Conservation (phyloP, 2,888 invertebrate species). For the Lepidochrysops patricia region DNA sequence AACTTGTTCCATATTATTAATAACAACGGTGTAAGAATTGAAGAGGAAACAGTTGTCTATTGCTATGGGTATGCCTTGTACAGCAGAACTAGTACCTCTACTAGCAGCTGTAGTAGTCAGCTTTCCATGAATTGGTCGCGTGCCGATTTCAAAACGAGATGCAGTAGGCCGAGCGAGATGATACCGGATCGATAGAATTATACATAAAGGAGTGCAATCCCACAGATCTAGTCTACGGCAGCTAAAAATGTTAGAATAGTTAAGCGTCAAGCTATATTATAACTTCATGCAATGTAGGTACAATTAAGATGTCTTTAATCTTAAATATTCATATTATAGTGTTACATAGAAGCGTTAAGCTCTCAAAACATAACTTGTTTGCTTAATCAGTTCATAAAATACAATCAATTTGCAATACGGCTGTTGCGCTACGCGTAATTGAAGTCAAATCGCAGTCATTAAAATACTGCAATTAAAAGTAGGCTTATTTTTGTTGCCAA, state of each 20-base stretch:
- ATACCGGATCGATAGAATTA: conserved; percentile 43
- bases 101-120: not conserved
- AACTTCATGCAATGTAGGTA: too few relatives aligned
- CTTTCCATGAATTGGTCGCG: conserved; percentile 46
- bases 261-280: too few relatives aligned
- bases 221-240: not conserved
- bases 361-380: too few relatives aligned
- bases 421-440: not conserved
- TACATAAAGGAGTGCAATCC: not conserved
- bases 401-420: not conserved
- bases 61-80: not conserved
- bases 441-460: not conserved
- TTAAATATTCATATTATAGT: too few relatives aligned
- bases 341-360: too few relatives aligned
- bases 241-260: too few relatives aligned
- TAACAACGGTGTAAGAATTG: too few relatives aligned
- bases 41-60: not conserved
- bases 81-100: not conserved
- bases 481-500: not conserved
- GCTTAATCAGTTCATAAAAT: not conserved
- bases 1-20: too few relatives aligned
- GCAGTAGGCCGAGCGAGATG: conserved; percentile 48
- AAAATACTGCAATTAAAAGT: not conserved
- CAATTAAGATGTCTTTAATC: too few relatives aligned
- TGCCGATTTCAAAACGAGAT: conserved; percentile 63